Percentiles rank a stretch among this genome's conserved stretches.
Conservation (phyloP, 2,113 vertebrate genomes). For the Halichoeres trimaculatus region DNA sequence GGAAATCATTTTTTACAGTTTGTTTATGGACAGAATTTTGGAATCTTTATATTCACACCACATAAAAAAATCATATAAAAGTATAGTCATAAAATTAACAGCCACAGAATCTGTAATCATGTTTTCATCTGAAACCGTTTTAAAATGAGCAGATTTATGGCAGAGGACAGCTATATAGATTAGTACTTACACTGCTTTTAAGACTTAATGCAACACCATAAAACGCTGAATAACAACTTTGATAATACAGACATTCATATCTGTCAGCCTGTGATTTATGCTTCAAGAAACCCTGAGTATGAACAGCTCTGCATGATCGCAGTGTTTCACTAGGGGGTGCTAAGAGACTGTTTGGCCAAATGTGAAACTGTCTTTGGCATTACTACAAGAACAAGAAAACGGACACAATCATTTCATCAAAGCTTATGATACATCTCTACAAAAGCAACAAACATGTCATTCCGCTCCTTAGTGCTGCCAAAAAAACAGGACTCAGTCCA, state of each 20-base stretch:
- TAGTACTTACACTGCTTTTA: slow-evolving; percentile 64
- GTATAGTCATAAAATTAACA: slow-evolving; percentile 82
- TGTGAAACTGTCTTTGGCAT: not conserved
- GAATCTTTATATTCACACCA: slow-evolving; percentile 77
- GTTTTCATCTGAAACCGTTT: slow-evolving; percentile 69
- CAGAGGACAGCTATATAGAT: slow-evolving; percentile 53
- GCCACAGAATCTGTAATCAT: slow-evolving; percentile 77
- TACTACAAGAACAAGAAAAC: not conserved
- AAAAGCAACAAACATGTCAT: not conserved
- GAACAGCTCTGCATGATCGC: slow-evolving; percentile 14
- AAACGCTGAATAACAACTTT: slow-evolving; percentile 67
- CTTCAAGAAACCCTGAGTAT: slow-evolving; percentile 30
- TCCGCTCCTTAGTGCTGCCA: not conserved
- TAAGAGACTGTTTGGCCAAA: slow-evolving; percentile 65
- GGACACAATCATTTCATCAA: not conserved
- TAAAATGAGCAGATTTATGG: slow-evolving; percentile 66
- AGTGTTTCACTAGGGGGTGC: slow-evolving; percentile 76
- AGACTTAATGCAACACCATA: slow-evolving; percentile 67
- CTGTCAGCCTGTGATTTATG: slow-evolving; percentile 67
- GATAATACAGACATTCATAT: slow-evolving; percentile 69
- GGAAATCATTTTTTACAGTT: slow-evolving; percentile 62
- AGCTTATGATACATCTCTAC: slow-evolving; percentile 1
- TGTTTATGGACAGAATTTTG: slow-evolving; percentile 66
- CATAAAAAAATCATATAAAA: slow-evolving; percentile 82
- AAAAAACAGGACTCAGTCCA: not conserved